phyloP scores from a whole-genome alignment of 2,888 invertebrate genomes.

The Nemurella pictetii region DNA sequence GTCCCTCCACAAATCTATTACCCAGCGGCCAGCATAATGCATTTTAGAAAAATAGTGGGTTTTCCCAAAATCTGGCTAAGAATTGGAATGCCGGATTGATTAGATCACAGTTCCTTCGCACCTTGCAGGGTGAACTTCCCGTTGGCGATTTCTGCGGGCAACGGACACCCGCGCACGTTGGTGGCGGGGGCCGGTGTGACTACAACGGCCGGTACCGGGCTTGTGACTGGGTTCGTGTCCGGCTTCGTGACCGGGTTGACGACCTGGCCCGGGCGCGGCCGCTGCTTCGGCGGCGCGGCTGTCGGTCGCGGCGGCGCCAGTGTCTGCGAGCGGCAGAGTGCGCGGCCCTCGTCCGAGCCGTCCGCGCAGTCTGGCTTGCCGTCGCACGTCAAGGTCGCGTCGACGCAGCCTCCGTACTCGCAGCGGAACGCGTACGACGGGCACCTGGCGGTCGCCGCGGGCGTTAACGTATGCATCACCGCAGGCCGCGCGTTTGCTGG shows the following conservation, averaged over 20 bases:
- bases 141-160: constrained; percentile 44
- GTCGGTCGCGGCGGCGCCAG: neutral
- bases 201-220: neutral
- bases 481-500: too few relatives aligned
- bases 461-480: too few relatives aligned
- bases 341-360: constrained; percentile 54
- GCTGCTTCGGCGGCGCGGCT: too few relatives aligned
- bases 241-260: constrained; percentile 3
- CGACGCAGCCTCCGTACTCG: constrained; percentile 64
- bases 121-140: constrained; percentile 45
- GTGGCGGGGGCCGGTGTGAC: neutral
- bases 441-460: constrained; percentile 56
- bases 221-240: neutral
- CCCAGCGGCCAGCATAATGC: too few relatives aligned
- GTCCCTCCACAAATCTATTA: too few relatives aligned
- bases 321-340: constrained; percentile 11
- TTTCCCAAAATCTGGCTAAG: too few relatives aligned
- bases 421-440: constrained; percentile 61
- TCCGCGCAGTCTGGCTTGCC: constrained; percentile 56
- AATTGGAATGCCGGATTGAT: too few relatives aligned
- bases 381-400: constrained; percentile 59
- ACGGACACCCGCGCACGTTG: constrained; percentile 34
- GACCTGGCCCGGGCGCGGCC: too few relatives aligned
- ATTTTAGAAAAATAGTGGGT: too few relatives aligned
- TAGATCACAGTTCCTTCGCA: too few relatives aligned